A percentile compares a stretch with the other conserved stretches of the same genome.
Conservation (phyloP, 1,140 invertebrate genomes). For the Schlechtendalia chinensis region DNA sequence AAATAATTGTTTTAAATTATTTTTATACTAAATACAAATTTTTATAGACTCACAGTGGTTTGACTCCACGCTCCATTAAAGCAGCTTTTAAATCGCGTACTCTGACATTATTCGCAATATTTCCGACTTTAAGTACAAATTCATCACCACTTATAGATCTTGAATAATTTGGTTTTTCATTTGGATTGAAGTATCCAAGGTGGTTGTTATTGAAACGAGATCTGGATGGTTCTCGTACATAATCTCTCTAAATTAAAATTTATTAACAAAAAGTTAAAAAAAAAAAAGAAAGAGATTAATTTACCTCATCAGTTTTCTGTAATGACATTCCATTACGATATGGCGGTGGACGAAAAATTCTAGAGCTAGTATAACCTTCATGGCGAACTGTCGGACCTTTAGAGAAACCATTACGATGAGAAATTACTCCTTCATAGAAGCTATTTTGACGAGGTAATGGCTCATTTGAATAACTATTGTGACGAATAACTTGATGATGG, state of each 20-base stretch:
- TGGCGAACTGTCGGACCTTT: slow-evolving; percentile 20
- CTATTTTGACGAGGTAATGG: slow-evolving; percentile 5
- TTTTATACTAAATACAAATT: not conserved
- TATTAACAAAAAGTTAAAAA: not conserved
- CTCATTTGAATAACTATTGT: slow-evolving; percentile 38
- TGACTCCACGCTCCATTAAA: slow-evolving; percentile 64
- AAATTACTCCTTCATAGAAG: slow-evolving; percentile 10
- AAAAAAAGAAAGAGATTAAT: not conserved
- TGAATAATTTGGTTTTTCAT: slow-evolving; percentile 34
- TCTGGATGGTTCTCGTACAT: slow-evolving; percentile 14
- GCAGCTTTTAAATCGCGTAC: slow-evolving; percentile 67
- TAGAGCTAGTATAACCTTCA: slow-evolving; percentile 25
- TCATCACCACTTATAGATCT: slow-evolving; percentile 54
- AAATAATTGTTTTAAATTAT: not conserved
- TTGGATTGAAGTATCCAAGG: slow-evolving; percentile 25
- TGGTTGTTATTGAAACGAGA: slow-evolving; percentile 14
- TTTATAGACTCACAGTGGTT: slow-evolving; percentile 56
- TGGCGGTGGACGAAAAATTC: slow-evolving; percentile 28
- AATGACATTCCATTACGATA: slow-evolving; percentile 25
- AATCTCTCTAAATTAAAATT: slow-evolving; percentile 23
- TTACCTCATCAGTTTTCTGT: slow-evolving; percentile 41
- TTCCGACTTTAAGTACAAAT: slow-evolving; percentile 65
- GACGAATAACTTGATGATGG: slow-evolving; percentile 22
- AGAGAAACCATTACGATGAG: slow-evolving; percentile 32
- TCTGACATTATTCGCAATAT: slow-evolving; percentile 59